phyloP scores from a whole-genome alignment of 92 coral and sea anemone species.

The Phenganax marumi region DNA sequence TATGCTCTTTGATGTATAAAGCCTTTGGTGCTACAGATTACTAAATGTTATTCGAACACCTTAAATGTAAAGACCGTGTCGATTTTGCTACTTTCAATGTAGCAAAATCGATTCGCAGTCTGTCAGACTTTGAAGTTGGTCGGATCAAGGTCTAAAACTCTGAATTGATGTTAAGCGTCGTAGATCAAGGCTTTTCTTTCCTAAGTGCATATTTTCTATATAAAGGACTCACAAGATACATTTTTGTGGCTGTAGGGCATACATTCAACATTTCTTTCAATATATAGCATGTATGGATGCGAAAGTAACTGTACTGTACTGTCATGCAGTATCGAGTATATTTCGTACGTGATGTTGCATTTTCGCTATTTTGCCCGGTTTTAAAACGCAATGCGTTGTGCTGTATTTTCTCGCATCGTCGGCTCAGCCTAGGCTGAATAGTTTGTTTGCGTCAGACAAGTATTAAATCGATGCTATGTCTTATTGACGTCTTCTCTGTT shows the following conservation, averaged over 20 bases:
- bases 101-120: neutral
- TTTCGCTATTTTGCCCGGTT: slow-evolving; percentile 10
- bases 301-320: neutral
- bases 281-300: too few species aligned
- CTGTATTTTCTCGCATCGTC: neutral
- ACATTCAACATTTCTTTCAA: too few species aligned
- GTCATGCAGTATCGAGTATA: neutral
- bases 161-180: too few species aligned
- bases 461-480: too few species aligned
- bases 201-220: too few species aligned
- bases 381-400: neutral
- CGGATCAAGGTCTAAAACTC: too few species aligned
- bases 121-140: too few species aligned
- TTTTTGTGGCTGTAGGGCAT: too few species aligned
- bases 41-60: slow-evolving; percentile 44
- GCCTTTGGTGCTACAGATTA: slow-evolving; percentile 26
- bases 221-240: too few species aligned
- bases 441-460: neutral
- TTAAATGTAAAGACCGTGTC: neutral
- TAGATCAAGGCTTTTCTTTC: too few species aligned
- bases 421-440: neutral
- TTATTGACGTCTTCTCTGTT: too few species aligned
- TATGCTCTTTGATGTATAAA: slow-evolving; percentile 7
- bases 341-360: neutral
- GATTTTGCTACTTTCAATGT: slow-evolving; percentile 13